These are phyloP conservation scores for Chromobotia macracanthus DNA, from an alignment of 2,797 vertebrate species.

Conservation along the genomic window DNA sequence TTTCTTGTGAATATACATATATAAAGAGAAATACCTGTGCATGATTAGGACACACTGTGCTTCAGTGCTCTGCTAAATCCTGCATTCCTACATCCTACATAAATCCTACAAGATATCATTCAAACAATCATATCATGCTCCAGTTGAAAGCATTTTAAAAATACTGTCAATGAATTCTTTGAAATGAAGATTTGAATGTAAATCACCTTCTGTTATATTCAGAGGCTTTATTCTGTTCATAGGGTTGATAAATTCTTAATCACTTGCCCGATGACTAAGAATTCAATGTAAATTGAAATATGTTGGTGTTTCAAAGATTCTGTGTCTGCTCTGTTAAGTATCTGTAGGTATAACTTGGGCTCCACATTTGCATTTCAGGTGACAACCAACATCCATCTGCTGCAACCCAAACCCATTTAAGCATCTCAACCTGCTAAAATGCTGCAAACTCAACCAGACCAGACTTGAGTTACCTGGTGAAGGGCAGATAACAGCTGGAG, in stretches of 20 bases:
- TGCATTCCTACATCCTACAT: no score
- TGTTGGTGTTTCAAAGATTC: background rate
- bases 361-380: slow-evolving; percentile 27
- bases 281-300: slow-evolving; percentile 15
- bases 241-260: background rate
- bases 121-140: no score
- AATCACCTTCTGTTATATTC: background rate
- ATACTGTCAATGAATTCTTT: background rate
- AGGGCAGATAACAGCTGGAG: no score
- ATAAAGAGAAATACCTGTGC: background rate
- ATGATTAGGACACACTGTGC: slow-evolving; percentile 13
- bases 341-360: slow-evolving; percentile 9
- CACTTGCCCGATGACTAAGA: background rate
- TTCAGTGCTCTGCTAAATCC: background rate
- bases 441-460: background rate
- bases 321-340: background rate
- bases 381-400: slow-evolving; percentile 18
- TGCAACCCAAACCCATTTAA: slow-evolving; percentile 20
- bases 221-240: background rate
- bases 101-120: no score
- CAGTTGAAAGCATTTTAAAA: no score
- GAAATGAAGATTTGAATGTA: background rate
- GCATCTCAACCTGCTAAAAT: background rate
- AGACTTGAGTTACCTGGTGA: background rate
- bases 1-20: slow-evolving; percentile 5